Percentiles rank a stretch among this genome's conserved stretches.
Evolutionary conservation across 1,140 invertebrate genomes (phyloP).

Genomic region (Scaptomyza hsui): DNA sequence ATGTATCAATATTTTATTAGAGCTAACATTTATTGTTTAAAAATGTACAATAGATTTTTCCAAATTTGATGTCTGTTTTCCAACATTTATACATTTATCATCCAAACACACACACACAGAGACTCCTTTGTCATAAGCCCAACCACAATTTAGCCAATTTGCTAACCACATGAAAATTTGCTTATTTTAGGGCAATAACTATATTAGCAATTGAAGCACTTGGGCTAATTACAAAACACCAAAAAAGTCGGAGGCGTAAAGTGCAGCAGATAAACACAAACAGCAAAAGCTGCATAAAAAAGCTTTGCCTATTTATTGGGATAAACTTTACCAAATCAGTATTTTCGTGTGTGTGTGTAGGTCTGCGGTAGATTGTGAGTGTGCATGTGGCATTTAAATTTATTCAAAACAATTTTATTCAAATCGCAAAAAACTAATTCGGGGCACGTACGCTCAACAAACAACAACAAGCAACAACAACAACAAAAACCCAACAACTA

Average conservation of each 20-base stretch:
- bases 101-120: too few relatives aligned
- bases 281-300: constrained; percentile 28
- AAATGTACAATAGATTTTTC: too few relatives aligned
- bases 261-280: constrained; percentile 35
- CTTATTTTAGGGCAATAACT: constrained; percentile 14
- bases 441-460: constrained; percentile 61
- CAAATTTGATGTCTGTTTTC: too few relatives aligned
- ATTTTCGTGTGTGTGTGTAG: constrained; percentile 5
- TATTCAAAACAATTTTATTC: constrained; percentile 81
- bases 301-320: constrained; percentile 63
- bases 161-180: constrained; percentile 13
- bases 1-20: too few relatives aligned
- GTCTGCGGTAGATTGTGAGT: constrained; percentile 33
- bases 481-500: constrained; percentile 29
- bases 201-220: constrained; percentile 21
- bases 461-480: constrained; percentile 12
- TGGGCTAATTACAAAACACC: constrained; percentile 58
- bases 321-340: constrained; percentile 9
- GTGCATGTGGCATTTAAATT: constrained; percentile 71
- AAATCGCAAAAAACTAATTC: constrained; percentile 81
- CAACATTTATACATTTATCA: background rate
- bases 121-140: background rate
- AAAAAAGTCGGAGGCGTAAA: constrained; percentile 12
- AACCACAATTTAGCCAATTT: constrained; percentile 6
- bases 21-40: too few relatives aligned